phyloP scores from a whole-genome alignment of 2,797 vertebrate genomes.

The Cynopterus sphinx region DNA sequence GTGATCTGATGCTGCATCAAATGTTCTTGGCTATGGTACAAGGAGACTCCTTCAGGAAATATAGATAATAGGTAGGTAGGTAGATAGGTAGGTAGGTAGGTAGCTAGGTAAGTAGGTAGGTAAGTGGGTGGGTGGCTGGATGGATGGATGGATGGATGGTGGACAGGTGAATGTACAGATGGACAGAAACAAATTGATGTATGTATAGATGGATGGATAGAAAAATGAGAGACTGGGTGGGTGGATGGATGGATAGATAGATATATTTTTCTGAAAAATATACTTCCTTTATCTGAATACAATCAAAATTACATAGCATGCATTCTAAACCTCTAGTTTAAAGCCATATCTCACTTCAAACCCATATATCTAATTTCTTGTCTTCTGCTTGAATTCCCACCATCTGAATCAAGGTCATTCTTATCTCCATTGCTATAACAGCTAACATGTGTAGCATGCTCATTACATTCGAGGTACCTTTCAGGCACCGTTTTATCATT shows the following conservation, averaged over 20 bases:
- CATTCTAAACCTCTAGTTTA: not conserved
- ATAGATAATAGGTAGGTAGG: not conserved
- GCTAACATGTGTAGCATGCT: not conserved
- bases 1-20: not conserved
- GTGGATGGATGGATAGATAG: not conserved
- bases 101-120: not conserved
- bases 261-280: not conserved
- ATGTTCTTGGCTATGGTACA: not conserved
- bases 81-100: too few species aligned
- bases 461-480: not conserved
- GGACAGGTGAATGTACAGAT: too few species aligned
- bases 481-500: not conserved
- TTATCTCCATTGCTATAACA: not conserved
- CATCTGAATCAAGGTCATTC: not conserved
- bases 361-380: not conserved
- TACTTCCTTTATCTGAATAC: not conserved
- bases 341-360: not conserved
- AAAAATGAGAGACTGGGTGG: too few species aligned
- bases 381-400: not conserved
- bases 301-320: not conserved
- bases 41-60: not conserved
- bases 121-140: too few species aligned
- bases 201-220: too few species aligned
- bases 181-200: not conserved
- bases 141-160: not conserved